Evolutionary conservation across 2,113 vertebrate species (phyloP).

Genomic region (Marcusenius ussheri): DNA sequence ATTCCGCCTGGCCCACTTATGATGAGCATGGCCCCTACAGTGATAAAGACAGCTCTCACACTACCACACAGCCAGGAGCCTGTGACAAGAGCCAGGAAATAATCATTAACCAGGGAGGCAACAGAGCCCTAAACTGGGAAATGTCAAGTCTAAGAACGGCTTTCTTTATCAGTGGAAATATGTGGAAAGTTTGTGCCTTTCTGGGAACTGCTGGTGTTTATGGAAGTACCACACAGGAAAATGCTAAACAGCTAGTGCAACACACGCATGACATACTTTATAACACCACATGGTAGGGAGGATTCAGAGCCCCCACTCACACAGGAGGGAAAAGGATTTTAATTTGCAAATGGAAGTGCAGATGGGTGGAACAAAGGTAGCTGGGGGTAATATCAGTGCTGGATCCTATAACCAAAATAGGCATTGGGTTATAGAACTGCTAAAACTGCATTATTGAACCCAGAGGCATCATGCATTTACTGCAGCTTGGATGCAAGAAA

Average conservation of each 20-base stretch:
- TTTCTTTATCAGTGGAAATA: constrained; percentile 36
- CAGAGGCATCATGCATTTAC: not conserved
- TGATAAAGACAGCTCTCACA: constrained; percentile 27
- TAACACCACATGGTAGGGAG: not conserved
- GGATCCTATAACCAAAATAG: not conserved
- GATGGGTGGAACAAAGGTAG: not conserved
- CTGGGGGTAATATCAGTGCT: not conserved
- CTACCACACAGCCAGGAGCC: constrained; percentile 11
- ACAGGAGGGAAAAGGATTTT: not conserved
- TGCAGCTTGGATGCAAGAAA: not conserved
- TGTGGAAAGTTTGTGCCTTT: not conserved
- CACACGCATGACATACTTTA: not conserved
- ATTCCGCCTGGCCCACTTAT: not conserved
- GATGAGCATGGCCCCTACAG: not conserved
- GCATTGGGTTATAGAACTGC: not conserved
- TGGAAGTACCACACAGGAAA: constrained; percentile 10
- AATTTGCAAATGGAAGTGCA: not conserved
- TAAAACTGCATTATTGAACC: not conserved
- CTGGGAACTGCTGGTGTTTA: not conserved
- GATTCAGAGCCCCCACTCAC: not conserved
- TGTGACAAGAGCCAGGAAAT: constrained; percentile 23
- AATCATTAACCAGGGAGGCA: constrained; percentile 27
- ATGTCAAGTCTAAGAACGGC: constrained; percentile 37
- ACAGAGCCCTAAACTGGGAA: constrained; percentile 37
- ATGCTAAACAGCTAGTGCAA: not conserved